phyloP scores from a whole-genome alignment of 2,797 vertebrate genomes.

The Champsocephalus gunnari region DNA sequence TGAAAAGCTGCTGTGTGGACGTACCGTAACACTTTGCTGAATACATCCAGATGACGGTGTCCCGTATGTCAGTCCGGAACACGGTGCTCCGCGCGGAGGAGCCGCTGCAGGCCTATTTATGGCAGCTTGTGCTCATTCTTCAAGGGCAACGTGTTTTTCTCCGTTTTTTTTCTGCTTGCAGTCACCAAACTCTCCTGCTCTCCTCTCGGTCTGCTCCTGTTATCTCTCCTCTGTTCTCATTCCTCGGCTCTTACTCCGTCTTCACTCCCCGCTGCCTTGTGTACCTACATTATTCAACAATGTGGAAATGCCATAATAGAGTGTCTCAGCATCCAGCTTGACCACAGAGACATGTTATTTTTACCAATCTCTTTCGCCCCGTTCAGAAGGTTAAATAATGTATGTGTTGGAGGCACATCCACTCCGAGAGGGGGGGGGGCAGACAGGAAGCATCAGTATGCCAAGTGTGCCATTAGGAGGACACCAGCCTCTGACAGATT shows the following conservation, averaged over 20 bases:
- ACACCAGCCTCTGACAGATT: conserved; percentile 69
- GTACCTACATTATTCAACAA: conserved; percentile 84
- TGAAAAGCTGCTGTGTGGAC: too few relatives aligned
- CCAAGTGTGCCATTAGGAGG: conserved; percentile 73
- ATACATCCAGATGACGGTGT: conserved; percentile 20
- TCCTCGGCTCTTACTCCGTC: conserved; percentile 33
- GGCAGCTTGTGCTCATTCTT: conserved; percentile 73
- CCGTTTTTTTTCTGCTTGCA: conserved; percentile 29
- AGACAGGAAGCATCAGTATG: conserved; percentile 76
- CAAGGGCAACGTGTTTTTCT: conserved; percentile 72
- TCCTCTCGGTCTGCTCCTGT: conserved; percentile 39
- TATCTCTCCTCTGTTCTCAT: conserved; percentile 36
- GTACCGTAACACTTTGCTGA: background rate
- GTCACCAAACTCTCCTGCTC: conserved; percentile 35
- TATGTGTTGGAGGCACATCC: conserved; percentile 64
- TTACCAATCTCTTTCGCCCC: conserved; percentile 65
- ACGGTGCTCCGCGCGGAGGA: conserved; percentile 55
- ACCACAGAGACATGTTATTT: conserved; percentile 76
- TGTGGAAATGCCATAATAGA: conserved; percentile 69
- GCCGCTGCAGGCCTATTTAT: conserved; percentile 60
- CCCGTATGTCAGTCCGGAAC: conserved; percentile 34
- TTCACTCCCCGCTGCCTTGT: conserved; percentile 60
- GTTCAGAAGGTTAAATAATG: conserved; percentile 76
- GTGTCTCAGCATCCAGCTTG: conserved; percentile 65
- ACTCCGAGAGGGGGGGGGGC: conserved; percentile 35